Evolutionary conservation across 92 coral and sea anemone genomes (phyloP), one percentile per base, ranked within the genome.

Genomic region (Plumapathes pennacea): DNA sequence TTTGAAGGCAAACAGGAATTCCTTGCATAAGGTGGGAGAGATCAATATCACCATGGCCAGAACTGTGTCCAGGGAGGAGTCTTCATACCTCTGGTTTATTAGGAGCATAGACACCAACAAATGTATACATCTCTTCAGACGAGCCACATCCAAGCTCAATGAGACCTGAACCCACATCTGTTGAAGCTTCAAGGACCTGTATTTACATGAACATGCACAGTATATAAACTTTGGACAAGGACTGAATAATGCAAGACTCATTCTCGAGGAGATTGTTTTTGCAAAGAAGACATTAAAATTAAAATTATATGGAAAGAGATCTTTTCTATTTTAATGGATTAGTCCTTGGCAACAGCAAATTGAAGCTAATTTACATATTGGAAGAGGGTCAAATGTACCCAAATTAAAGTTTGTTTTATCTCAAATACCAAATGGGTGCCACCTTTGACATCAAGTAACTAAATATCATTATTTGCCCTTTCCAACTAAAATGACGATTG

Each of bases 71-170:
- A 0, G 0, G 15, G 22, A 42, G 22, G 12, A 0, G 36, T 50
- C 13, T 26, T 13, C 38, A 4, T 34, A 83, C 90, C 84, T 90
- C 97, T 22, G 85, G 80, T 75, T 87, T 87, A 50, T 90, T 90
- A 39, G 90, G 76, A 9, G 97, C 95, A 74, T 90, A 90, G 9
- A 90, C 90, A 52, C 97, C 97, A 71, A 90, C 72, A 56, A 76
- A 90, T 3, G 52, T 68, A 30, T 81, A 34, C 32, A 64, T 74
- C 2, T 73, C 77, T 25, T 82, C 75, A 4, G 55, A 32, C 10
- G 73, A 12, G 7, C 37, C 38, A 24, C 80, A 75, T 13, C 96
- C 95, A 23, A 90, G 83, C 38, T 90, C 97, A 8, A 82, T 36
- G 23, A 90, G 56, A 1, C 95, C 97, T 19, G 97, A 90, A 0